Evolutionary conservation across 2,888 invertebrate species (phyloP).

Genomic region (Agrenia bidenticulata): DNA sequence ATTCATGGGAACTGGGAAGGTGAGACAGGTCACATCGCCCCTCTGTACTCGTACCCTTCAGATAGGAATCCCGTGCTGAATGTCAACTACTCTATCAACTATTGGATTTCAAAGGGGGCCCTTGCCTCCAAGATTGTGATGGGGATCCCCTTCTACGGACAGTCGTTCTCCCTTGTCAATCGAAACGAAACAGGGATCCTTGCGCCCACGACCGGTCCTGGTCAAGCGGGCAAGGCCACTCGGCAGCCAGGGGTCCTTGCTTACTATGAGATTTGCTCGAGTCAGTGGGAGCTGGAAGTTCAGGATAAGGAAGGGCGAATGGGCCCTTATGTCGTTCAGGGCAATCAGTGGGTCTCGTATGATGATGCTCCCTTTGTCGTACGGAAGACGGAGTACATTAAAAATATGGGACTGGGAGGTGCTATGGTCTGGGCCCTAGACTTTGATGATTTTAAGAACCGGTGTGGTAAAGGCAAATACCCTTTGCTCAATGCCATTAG

Average conservation of each 20-base stretch:
- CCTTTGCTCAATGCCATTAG: slow-evolving; percentile 57
- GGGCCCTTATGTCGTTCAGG: slow-evolving; percentile 72
- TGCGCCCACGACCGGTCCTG: slow-evolving; percentile 66
- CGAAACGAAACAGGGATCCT: slow-evolving; percentile 61
- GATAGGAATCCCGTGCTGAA: slow-evolving; percentile 53
- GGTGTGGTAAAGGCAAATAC: slow-evolving; percentile 55
- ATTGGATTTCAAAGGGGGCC: slow-evolving; percentile 71
- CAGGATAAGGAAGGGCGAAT: slow-evolving; percentile 65
- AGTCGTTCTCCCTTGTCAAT: slow-evolving; percentile 55
- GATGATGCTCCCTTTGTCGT: slow-evolving; percentile 67
- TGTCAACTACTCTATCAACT: slow-evolving; percentile 65
- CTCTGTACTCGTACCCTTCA: slow-evolving; percentile 53
- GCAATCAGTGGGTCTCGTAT: slow-evolving; percentile 77
- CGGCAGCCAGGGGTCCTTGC: slow-evolving; percentile 71
- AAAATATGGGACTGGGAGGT: slow-evolving; percentile 58
- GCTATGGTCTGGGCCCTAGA: slow-evolving; percentile 62
- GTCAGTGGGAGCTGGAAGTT: slow-evolving; percentile 56
- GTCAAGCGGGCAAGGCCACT: slow-evolving; percentile 69
- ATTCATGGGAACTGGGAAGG: slow-evolving; percentile 55
- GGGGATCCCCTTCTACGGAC: slow-evolving; percentile 60
- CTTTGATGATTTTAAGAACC: slow-evolving; percentile 60
- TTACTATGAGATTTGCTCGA: slow-evolving; percentile 68
- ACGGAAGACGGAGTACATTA: slow-evolving; percentile 57
- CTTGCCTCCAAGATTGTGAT: slow-evolving; percentile 68
- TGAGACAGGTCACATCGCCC: slow-evolving; percentile 56